Evolutionary conservation across 2,113 vertebrate genomes (phyloP).

Genomic region (Myotis yumanensis): DNA sequence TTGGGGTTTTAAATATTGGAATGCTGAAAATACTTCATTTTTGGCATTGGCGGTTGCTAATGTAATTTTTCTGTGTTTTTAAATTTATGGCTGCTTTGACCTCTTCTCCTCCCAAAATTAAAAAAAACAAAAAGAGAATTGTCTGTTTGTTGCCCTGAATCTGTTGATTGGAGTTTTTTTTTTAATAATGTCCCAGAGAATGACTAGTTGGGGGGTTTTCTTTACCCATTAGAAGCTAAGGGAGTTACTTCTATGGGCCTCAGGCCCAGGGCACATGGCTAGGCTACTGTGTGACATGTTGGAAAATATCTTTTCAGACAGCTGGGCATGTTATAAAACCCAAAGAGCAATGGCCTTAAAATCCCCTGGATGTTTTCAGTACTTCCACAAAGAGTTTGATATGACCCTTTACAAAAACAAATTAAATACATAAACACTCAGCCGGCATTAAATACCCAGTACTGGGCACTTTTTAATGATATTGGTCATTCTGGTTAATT

Average conservation of each 20-base stretch:
- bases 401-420: not conserved
- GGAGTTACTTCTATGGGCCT: not conserved
- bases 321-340: not conserved
- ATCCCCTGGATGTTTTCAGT: not conserved
- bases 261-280: not conserved
- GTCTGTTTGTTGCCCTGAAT: not conserved
- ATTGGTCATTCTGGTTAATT: not conserved
- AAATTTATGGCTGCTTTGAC: constrained; percentile 48
- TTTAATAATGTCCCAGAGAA: not conserved
- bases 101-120: constrained; percentile 17
- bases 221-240: not conserved
- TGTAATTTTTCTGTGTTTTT: constrained; percentile 31
- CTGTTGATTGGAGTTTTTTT: not conserved
- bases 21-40: constrained; percentile 58
- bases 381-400: not conserved
- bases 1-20: constrained; percentile 55
- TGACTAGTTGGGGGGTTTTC: not conserved
- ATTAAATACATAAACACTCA: not conserved
- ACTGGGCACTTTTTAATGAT: not conserved
- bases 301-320: not conserved
- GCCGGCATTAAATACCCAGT: not conserved
- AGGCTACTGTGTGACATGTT: not conserved
- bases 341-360: not conserved
- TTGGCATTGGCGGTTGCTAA: constrained; percentile 30
- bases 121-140: constrained; percentile 50